A percentile compares a stretch with the other conserved stretches of the same genome.
Conservation (phyloP, 2,888 invertebrate genomes). For the Buathra laborator region DNA sequence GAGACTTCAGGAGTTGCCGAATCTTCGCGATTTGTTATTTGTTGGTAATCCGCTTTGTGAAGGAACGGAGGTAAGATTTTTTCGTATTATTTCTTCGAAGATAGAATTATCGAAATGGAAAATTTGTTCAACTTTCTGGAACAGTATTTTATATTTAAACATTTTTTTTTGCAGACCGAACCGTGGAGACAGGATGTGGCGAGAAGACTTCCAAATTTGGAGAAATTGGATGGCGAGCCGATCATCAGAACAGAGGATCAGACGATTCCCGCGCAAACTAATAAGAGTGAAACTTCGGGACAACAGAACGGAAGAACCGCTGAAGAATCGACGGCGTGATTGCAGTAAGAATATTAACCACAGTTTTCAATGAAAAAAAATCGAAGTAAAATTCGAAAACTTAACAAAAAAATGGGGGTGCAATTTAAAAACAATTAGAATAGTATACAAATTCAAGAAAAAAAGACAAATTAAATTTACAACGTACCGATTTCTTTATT, state of each 20-base stretch:
- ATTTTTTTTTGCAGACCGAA: constrained; percentile 86
- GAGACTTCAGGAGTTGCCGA: constrained; percentile 90
- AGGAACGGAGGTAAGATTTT: constrained; percentile 78
- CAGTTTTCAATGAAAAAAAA: not conserved
- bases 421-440: too few relatives aligned
- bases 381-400: too few relatives aligned
- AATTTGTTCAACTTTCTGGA: not conserved
- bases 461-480: too few relatives aligned
- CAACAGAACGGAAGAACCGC: constrained; percentile 62
- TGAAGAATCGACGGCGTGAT: constrained; percentile 49
- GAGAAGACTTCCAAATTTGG: constrained; percentile 90
- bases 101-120: not conserved
- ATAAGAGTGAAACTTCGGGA: constrained; percentile 66
- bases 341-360: not conserved
- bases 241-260: constrained; percentile 87
- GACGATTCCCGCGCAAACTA: constrained; percentile 43
- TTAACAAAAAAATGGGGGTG: too few relatives aligned
- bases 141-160: not conserved
- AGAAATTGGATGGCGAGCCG: constrained; percentile 94
- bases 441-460: too few relatives aligned
- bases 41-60: constrained; percentile 88
- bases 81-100: not conserved
- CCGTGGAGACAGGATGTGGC: constrained; percentile 91
- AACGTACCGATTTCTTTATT: too few relatives aligned
- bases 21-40: constrained; percentile 92